phyloP scores from a whole-genome alignment of 2,797 vertebrate species.

The Meriones psammophilus region DNA sequence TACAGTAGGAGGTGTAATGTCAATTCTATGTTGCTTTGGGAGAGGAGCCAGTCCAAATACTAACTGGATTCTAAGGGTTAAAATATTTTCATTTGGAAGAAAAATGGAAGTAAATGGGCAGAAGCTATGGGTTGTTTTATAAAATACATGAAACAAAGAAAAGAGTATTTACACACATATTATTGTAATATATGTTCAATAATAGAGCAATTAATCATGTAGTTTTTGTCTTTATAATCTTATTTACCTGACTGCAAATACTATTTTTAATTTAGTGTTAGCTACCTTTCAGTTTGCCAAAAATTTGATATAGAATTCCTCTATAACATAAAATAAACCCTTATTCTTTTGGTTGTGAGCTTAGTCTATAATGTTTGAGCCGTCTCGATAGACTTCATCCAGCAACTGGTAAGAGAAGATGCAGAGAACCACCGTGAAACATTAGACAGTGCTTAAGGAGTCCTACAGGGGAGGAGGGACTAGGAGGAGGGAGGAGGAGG shows the following conservation, averaged over 20 bases:
- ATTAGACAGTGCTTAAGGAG: not conserved
- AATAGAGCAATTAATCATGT: not conserved
- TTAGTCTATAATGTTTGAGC: not conserved
- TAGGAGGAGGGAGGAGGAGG: not conserved
- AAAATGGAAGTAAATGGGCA: not conserved
- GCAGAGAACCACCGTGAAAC: not conserved
- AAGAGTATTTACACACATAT: not conserved
- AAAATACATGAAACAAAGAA: not conserved
- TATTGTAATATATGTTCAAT: not conserved
- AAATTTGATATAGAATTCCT: not conserved
- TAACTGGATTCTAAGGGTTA: not conserved
- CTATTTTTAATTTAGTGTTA: not conserved
- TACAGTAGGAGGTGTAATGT: not conserved
- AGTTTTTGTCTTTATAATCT: not conserved
- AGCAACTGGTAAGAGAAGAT: not conserved
- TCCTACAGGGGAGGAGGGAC: not conserved
- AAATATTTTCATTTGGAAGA: not conserved
- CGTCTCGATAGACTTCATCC: not conserved
- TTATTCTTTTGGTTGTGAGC: not conserved
- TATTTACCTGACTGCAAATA: not conserved
- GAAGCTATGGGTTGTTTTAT: not conserved
- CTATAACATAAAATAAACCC: not conserved
- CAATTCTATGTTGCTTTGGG: not conserved
- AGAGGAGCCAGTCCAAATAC: not conserved
- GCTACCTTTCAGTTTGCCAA: not conserved